Conservation (phyloP, 30 jellyfish, hydroid and myxozoan species). For the Rhopilema esculentum region DNA sequence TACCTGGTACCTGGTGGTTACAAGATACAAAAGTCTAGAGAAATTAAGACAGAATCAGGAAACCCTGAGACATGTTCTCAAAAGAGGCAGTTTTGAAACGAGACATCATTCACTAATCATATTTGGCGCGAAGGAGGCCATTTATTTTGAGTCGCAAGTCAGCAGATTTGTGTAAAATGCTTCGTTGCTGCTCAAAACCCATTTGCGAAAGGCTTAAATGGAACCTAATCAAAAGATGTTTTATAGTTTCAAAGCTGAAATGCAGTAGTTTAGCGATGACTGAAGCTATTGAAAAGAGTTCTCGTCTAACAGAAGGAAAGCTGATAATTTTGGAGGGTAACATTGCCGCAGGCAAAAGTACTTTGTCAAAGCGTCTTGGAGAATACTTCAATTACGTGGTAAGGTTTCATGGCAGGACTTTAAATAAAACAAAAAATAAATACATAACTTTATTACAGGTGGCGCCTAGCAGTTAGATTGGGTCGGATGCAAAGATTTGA, state of each 20-base stretch:
- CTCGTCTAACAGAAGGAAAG: constrained; percentile 4
- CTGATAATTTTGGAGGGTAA: constrained; percentile 61
- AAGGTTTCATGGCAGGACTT: background rate
- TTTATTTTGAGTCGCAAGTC: background rate
- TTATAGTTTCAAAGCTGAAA: background rate
- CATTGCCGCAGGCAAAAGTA: constrained; percentile 70
- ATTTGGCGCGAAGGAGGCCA: background rate
- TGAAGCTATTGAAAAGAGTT: background rate
- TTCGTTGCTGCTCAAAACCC: background rate
- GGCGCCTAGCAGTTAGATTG: too few relatives aligned
- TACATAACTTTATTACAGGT: too few relatives aligned
- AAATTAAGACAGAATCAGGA: too few relatives aligned
- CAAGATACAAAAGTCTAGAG: too few relatives aligned
- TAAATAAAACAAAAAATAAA: background rate
- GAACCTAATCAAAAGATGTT: background rate
- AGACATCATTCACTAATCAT: background rate
- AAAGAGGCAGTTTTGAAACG: background rate
- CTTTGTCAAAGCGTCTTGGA: constrained; percentile 66
- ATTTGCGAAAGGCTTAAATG: too few relatives aligned
- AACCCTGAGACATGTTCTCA: too few relatives aligned
- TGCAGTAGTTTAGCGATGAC: background rate
- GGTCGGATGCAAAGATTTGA: too few relatives aligned
- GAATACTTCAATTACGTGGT: constrained; percentile 53
- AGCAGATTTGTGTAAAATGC: background rate
- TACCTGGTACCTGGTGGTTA: too few relatives aligned